Conservation (phyloP, 2,797 vertebrate genomes). For the Coranthus polyacanthus region DNA sequence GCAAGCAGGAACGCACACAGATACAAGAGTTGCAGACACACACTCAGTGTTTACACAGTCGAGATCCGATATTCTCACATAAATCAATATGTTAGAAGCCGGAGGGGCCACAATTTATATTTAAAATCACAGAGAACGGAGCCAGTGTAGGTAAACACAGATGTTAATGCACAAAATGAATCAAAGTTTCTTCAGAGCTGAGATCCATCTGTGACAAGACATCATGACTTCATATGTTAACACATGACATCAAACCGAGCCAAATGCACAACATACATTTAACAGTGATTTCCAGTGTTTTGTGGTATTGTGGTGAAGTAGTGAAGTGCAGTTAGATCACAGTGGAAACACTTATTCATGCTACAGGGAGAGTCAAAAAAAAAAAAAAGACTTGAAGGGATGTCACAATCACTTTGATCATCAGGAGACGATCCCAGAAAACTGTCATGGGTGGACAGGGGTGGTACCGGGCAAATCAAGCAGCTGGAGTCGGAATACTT, state of each 20-base stretch:
- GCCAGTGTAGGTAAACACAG: conserved; percentile 47
- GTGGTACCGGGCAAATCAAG: conserved; percentile 29
- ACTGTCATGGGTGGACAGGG: conserved; percentile 36
- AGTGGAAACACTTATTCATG: conserved; percentile 65
- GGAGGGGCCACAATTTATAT: conserved; percentile 16
- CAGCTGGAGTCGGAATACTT: conserved; percentile 14
- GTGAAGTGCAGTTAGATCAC: conserved; percentile 48
- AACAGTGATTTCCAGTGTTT: conserved; percentile 38
- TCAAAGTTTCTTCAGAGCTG: conserved; percentile 22
- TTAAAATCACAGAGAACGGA: conserved; percentile 26
- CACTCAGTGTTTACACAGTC: conserved; percentile 55
- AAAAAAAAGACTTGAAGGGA: conserved; percentile 36
- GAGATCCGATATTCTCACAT: conserved; percentile 51
- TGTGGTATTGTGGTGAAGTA: conserved; percentile 35
- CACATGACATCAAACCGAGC: conserved; percentile 30
- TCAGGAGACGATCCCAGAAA: conserved; percentile 35
- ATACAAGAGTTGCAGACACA: conserved; percentile 32
- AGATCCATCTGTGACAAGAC: conserved; percentile 47
- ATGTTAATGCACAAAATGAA: conserved; percentile 39
- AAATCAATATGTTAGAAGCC: conserved; percentile 53
- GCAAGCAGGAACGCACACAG: conserved; percentile 20
- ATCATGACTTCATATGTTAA: conserved; percentile 56
- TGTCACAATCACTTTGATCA: conserved; percentile 27
- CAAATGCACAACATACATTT: conserved; percentile 36
- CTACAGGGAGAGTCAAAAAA: conserved; percentile 16